Base-by-base conservation (phyloP, 2,888 invertebrate species). In the Rhyacophila evoluta region DNA sequence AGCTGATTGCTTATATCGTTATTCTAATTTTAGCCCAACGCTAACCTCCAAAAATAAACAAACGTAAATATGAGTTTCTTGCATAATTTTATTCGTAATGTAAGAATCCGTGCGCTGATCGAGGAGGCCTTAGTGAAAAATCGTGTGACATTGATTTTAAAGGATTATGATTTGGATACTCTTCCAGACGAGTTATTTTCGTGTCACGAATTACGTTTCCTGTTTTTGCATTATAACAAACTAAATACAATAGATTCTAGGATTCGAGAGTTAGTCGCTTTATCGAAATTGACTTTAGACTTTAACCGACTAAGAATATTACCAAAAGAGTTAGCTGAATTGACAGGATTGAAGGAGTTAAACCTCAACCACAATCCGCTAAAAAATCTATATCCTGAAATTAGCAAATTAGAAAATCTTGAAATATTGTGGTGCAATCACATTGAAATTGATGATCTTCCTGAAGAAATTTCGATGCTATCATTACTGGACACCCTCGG, bases 351-450 rank as follows among this genome's bases (percentile, higher is more conserved):
- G 55, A 90, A 91, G 67, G 91, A 91, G 83, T 86, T 94, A 76
- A 94, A 94, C 84, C 85, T 94, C 68, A 93, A 93, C 85, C 92
- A 93, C 83, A 94, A 94, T 85, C 91, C 91, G 6, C 87, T 94
- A 69, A 86, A 88, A 79, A 86, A 86, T 33, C 85, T 94, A 75
- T 91, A 92, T 36, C 89, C 90, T 8, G 91, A 92, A 84, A 90
- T 94, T 79, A 25, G 75, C n/a, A 55, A 29, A 8, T 38, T 79
- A 10, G 19, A 29, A 15, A 73, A 84, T 69, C 83, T 88, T 33
- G 85, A 87, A 83, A 84, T 85, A 2, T 83, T 88, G 28, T 87
- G 87, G 87, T 86, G 87, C 81, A 87, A 88, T 80, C 83, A 83
- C n/a, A 86, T 86, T 76, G 84, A 84, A 79, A 83, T 87, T 15